Base-by-base conservation (phyloP, 2,888 invertebrate species). In the Hyles lineata region DNA sequence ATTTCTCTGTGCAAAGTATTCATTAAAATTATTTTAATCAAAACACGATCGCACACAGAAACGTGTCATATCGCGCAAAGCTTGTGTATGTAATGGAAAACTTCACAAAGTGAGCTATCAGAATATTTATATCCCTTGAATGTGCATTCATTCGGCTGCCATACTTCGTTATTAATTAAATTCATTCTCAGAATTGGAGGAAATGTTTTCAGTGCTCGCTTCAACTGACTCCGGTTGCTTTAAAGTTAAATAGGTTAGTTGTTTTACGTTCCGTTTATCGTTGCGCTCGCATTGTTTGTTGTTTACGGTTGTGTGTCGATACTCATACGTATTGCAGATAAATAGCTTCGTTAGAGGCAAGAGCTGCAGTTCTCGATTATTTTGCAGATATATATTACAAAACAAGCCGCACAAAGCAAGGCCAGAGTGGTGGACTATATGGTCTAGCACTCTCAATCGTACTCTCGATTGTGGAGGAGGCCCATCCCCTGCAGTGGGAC, bases 151-250 rank as follows among this genome's bases (percentile, higher is more conserved):
- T 7, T 61, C 25, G 11, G 29, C 25, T 29, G 25, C 29, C 17
- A 29, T 61, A 29, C 29, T 61, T 61, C 25, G 25, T 59, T 61
- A 29, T 61, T 32, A 61, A 61, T 61, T 15, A 61, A 61, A 61
- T 61, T 61, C 61, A 61, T 61, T 61, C 61, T 61, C 61, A 61
- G 61, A 61, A 61, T 61, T 61, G 61, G 29, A 19, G 61, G 60
- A 25, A 60, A 60, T 29, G 19, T 61, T 61, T 61, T 61, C 29
- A 29, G 29, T 61, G 25, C 29, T 61, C 19, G 61, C 29, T 61
- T 61, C 29, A 60, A 60, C 23, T 60, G 60, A 60, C 23, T 60
- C 60, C 60, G 8, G 32, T 62, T 32, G 32, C 19, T 32, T 35
- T 32, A 35, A 62, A 19, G 32, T 35, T 35, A 62, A 35, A 32